Evolutionary conservation across 2,888 invertebrate genomes (phyloP), one percentile per base, ranked within the genome.

Genomic region (Euplagia quadripunctaria): DNA sequence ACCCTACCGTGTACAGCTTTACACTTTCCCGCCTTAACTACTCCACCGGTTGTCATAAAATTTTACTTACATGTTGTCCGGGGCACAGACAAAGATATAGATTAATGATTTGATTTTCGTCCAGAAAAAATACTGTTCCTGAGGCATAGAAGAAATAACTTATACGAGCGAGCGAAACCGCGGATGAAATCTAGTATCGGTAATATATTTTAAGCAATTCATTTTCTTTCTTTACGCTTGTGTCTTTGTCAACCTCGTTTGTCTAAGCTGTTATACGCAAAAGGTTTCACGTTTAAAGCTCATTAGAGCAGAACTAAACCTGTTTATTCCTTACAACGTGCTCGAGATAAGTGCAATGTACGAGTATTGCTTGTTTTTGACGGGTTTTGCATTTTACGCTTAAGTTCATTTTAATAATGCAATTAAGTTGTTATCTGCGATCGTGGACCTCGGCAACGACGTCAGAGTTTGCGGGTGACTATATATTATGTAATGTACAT

Each of bases 301-400:
- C 65, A 46, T 41, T 49, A 64, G 58, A 65, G 49, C 69, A 73
- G 41, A 73, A 69, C n/a, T 65, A 69, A 73, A n/a, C 20, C 64
- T 17, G 31, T 61, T 31, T 16, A 42, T n/a, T 69, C 42, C 46
- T 65, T 12, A 42, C 20, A 43, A 46, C 20, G 4, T 17, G 41
- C 14, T 58, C n/a, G 55, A 65, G 58, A 61, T 58, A 55, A 41
- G 14, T 64, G 69, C 64, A 61, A 12, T n/a, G n/a, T 51, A 31
- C 31, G 31, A 31, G 31, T 31, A 16, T 58, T 31, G 20, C 12
- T 46, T 61, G 55, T 11, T n/a, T 20, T 17, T 52, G 42, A 52
- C 16, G 52, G 12, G 42, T 55, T 52, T 41, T 67, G 41, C 41
- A 67, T 41, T n/a, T 42, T 17, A 41, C 67, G 41, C 11, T 43